A percentile compares a stretch with the other conserved stretches of the same genome.
phyloP scores from a whole-genome alignment of 2,888 invertebrate species.

The Galeruca laticollis region DNA sequence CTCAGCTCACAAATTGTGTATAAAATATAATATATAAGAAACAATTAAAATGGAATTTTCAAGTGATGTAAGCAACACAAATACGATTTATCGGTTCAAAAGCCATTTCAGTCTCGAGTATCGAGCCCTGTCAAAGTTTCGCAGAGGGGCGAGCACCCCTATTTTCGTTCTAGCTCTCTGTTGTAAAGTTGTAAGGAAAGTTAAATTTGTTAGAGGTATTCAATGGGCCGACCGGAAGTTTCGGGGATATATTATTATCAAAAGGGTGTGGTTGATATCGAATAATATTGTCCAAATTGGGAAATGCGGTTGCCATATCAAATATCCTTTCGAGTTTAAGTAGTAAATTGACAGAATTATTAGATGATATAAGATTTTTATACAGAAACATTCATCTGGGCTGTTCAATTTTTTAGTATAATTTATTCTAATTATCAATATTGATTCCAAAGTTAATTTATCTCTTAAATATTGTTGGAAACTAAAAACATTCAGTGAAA shows the following conservation, averaged over 20 bases:
- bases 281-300: constrained; percentile 18
- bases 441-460: too few species aligned
- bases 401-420: too few species aligned
- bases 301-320: neutral
- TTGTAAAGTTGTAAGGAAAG: constrained; percentile 35
- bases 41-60: constrained; percentile 35
- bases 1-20: neutral
- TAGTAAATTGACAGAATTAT: neutral
- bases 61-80: constrained; percentile 34
- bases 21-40: constrained; percentile 15
- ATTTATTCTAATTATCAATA: too few species aligned
- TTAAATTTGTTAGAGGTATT: constrained; percentile 38
- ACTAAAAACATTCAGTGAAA: too few species aligned
- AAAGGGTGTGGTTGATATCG: constrained; percentile 29
- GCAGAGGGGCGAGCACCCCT: constrained; percentile 35
- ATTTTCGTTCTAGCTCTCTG: constrained; percentile 29
- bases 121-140: constrained; percentile 30
- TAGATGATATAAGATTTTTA: too few species aligned
- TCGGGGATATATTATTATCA: constrained; percentile 22
- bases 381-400: too few species aligned
- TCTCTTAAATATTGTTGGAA: too few species aligned
- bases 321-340: neutral
- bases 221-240: constrained; percentile 34
- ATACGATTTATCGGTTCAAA: constrained; percentile 38
- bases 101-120: constrained; percentile 29